Conservation (phyloP, 2,113 vertebrate genomes). For the Chlorodrepanis virens region DNA sequence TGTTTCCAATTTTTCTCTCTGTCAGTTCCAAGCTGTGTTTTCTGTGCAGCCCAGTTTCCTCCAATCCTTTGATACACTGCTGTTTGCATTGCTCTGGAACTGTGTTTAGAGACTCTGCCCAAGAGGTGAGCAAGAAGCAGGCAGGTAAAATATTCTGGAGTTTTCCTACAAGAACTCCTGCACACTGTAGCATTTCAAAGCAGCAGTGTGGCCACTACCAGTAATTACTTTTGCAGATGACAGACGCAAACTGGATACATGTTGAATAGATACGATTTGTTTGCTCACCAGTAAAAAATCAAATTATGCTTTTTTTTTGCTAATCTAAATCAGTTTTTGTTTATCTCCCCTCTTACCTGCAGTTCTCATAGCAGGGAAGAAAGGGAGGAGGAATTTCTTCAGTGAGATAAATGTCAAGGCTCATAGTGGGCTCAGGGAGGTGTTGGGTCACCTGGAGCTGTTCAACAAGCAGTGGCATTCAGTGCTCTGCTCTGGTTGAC, state of each 20-base stretch:
- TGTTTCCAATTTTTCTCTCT: constrained; percentile 47
- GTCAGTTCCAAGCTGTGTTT: constrained; percentile 45
- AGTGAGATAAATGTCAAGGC: not conserved
- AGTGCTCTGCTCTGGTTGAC: not conserved
- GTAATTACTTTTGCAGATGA: not conserved
- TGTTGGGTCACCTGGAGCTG: not conserved
- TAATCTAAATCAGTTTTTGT: not conserved
- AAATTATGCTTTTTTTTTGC: accelerated
- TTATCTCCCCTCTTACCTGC: not conserved
- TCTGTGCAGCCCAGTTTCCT: not conserved
- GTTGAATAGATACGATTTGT: not conserved
- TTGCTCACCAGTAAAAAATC: not conserved
- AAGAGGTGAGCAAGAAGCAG: not conserved
- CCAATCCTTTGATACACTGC: not conserved
- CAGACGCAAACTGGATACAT: not conserved
- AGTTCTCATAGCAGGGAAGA: not conserved
- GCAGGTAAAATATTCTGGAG: not conserved
- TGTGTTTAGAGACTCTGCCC: not conserved
- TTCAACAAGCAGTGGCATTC: not conserved
- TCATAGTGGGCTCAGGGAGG: not conserved
- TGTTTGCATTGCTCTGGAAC: constrained; percentile 18
- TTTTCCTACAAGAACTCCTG: not conserved
- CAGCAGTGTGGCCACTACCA: not conserved
- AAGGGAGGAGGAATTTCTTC: not conserved
- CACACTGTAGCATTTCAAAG: not conserved